A percentile compares a stretch with the other conserved stretches of the same genome.
Evolutionary conservation across 1,140 invertebrate species (phyloP).

Genomic region (Hylyphantes graminicola): DNA sequence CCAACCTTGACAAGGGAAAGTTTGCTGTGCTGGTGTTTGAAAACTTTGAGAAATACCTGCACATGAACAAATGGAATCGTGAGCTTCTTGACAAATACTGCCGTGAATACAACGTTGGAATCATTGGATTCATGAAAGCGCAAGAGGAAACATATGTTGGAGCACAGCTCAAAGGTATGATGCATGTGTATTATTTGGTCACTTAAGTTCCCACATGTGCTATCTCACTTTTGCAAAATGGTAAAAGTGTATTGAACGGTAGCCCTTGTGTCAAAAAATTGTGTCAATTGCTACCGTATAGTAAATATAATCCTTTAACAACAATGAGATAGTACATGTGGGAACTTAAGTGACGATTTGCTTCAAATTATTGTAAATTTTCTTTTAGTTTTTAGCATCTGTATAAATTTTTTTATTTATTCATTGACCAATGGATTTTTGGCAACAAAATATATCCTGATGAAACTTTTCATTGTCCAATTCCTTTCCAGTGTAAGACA

Average conservation of each 20-base stretch:
- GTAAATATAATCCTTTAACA: too few species aligned
- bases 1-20: conserved; percentile 92
- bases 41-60: conserved; percentile 93
- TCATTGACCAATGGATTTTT: background rate
- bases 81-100: conserved; percentile 97
- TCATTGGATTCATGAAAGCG: conserved; percentile 93
- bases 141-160: conserved; percentile 88
- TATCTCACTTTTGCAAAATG: too few species aligned
- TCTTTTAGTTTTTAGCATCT: background rate
- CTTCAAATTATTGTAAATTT: background rate
- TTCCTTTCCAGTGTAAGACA: too few species aligned
- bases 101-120: conserved; percentile 92
- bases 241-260: too few species aligned
- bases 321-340: too few species aligned
- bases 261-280: too few species aligned
- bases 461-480: too few species aligned
- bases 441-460: background rate
- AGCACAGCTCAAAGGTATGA: conserved; percentile 78
- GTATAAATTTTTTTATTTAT: background rate
- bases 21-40: conserved; percentile 97
- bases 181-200: background rate
- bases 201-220: too few species aligned
- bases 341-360: too few species aligned
- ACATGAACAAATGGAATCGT: conserved; percentile 97
- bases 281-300: too few species aligned